Conservation (phyloP, 2,888 invertebrate species). For the Diaphora mendica region DNA sequence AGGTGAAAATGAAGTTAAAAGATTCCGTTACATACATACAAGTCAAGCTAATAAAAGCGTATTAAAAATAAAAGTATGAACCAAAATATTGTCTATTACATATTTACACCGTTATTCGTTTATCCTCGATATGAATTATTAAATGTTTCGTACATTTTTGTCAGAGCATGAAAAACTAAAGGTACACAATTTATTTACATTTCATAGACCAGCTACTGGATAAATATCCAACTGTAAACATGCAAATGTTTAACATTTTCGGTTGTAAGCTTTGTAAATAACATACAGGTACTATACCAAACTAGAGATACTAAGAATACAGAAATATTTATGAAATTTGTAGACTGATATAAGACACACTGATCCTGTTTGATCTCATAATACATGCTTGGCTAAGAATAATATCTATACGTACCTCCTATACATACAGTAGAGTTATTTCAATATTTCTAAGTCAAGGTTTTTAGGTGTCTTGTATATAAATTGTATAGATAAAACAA, state of each 20-base stretch:
- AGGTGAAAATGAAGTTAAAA: too few relatives aligned
- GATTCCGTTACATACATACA: too few relatives aligned
- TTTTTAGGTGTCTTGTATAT: neutral
- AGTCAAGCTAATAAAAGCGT: too few relatives aligned
- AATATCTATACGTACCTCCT: neutral
- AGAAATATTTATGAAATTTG: neutral
- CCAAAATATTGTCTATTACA: too few relatives aligned
- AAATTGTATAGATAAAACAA: neutral
- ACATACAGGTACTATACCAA: neutral
- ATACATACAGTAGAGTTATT: neutral
- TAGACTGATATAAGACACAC: neutral
- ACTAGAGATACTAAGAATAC: neutral
- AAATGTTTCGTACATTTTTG: neutral
- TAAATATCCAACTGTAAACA: slow-evolving; percentile 2
- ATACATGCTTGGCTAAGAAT: neutral
- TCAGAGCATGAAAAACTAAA: neutral
- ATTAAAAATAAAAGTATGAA: too few relatives aligned
- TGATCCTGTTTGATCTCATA: neutral
- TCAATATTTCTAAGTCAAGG: neutral
- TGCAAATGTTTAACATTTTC: neutral
- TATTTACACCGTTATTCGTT: too few relatives aligned
- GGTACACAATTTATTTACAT: neutral
- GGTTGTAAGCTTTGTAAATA: neutral
- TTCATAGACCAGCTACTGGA: slow-evolving; percentile 6
- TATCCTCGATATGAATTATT: neutral